Base-by-base conservation (phyloP, 2,797 vertebrate species). In the Coracias cyanogaster region DNA sequence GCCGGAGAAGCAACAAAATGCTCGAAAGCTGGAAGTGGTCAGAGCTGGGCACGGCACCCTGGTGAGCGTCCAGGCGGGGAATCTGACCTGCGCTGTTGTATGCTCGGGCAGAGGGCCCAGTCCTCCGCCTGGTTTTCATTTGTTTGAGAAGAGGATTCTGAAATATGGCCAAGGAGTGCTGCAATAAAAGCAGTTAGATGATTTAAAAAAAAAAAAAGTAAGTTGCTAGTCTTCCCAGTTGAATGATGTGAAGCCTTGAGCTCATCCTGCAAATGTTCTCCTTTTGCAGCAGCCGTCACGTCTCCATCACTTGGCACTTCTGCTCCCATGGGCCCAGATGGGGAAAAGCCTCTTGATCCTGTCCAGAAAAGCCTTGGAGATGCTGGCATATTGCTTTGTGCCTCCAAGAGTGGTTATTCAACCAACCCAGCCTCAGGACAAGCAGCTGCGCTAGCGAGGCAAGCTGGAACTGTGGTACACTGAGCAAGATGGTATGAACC, bases 101-200 rank as follows among this genome's bases (percentile, higher is more conserved):
- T 0, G 0, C 70, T 48, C 0, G 0, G 91, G 95, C 86, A 62
- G 39, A 48, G 13, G 35, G 89, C 89, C 89, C 51, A 28, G 83
- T 39, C 24, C 51, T 80, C 46, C 2, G 43, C 57, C 88, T 84
- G 90, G 41, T 69, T 86, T 46, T 83, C 64, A 60, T 88, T 82
- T 92, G 20, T 87, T 55, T 55, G 46, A 90, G 80, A 83, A 62
- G 28, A 87, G 17, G 60, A 60, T 78, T 86, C 80, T 92, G 86
- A 96, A 93, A 51, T 29, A 37, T 1, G 14, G 86, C 88, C 92
- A 94, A 82, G 46, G 51, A 62, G 35, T 41, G 71, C 83, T 92
- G 88, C 86, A 93, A 71, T 69, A 83, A 93, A 74, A 94, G 65
- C 43, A 61, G 31, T 83, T 73, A 90, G 26, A 69, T 6, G 9